phyloP scores from a whole-genome alignment of 2,113 vertebrate species.

The Desmodus rotundus region DNA sequence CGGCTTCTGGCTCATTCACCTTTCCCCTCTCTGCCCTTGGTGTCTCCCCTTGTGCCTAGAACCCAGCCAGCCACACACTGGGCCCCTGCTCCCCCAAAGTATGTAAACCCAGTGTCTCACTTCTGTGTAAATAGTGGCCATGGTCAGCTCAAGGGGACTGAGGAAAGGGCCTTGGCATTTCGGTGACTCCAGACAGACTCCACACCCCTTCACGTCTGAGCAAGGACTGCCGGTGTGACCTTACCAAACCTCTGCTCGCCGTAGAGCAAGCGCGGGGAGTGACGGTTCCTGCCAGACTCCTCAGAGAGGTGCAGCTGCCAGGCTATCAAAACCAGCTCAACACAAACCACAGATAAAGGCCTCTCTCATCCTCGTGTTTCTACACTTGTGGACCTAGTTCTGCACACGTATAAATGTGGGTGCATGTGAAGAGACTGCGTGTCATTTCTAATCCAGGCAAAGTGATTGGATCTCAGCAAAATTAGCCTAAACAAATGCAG shows the following conservation, averaged over 20 bases:
- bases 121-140: neutral
- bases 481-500: neutral
- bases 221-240: rapidly evolving
- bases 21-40: neutral
- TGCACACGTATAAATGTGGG: neutral
- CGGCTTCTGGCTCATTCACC: neutral
- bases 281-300: neutral
- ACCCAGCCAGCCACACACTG: neutral
- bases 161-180: neutral
- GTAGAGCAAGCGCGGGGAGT: neutral
- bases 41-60: neutral
- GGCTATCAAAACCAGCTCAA: neutral
- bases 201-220: no score
- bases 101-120: neutral
- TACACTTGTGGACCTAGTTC: neutral
- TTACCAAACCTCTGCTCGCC: neutral
- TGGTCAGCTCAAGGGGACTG: no score
- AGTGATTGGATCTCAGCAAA: neutral
- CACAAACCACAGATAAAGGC: neutral
- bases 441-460: neutral
- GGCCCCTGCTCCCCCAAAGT: no score
- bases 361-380: neutral
- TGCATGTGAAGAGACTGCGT: neutral
- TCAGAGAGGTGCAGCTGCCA: neutral
- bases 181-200: rapidly evolving